Evolutionary conservation across 2,113 vertebrate species (phyloP).

Genomic region (Aythya baeri): DNA sequence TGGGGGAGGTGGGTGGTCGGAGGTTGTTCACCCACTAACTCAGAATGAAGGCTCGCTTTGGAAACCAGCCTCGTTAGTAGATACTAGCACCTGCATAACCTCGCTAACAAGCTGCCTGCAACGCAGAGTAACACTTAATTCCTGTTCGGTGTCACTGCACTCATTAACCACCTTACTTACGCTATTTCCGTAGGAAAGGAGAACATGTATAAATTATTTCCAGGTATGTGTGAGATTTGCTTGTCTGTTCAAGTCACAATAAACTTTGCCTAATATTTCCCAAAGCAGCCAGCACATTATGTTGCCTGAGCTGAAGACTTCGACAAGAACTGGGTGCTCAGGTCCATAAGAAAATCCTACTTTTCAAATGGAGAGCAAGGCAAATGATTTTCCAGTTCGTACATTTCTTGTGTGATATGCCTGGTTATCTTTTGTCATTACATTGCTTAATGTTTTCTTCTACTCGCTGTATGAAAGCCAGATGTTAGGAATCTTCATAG

Average conservation of each 20-base stretch:
- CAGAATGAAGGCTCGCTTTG: neutral
- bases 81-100: neutral
- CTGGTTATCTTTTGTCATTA: constrained; percentile 4
- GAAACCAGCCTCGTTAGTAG: neutral
- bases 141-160: neutral
- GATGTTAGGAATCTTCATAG: neutral
- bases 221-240: neutral
- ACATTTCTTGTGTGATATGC: neutral
- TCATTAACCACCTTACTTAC: neutral
- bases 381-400: neutral
- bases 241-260: neutral
- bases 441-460: neutral
- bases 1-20: constrained; percentile 38
- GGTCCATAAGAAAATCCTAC: neutral
- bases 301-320: neutral
- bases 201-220: neutral
- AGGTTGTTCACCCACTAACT: constrained; percentile 49
- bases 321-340: fast-evolving
- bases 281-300: neutral
- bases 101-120: neutral
- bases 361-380: neutral
- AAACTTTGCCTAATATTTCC: fast-evolving
- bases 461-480: neutral
- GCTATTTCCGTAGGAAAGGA: fast-evolving
- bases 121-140: neutral